Evolutionary conservation across 2,888 invertebrate species (phyloP), one percentile per base, ranked within the genome.

Genomic region (Galerucella pusilla): DNA sequence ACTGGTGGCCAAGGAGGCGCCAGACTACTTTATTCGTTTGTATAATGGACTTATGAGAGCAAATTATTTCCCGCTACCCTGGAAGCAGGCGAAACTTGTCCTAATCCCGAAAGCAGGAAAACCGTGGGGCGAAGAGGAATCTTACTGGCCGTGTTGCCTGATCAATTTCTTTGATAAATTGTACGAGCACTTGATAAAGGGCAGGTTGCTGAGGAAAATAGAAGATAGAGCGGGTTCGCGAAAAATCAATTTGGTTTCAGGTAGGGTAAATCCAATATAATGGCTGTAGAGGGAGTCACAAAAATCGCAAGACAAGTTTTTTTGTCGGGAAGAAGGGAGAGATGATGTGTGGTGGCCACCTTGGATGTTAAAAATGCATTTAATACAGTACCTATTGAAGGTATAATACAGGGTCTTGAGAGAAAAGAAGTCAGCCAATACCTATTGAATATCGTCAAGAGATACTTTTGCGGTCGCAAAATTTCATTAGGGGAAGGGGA

Each of bases 51-150:
- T 65, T 0, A 42, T 75, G 5, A 42, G 2, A n/a, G 52, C 12
- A n/a, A 59, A 71, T 12, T 45, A 28, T 10, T 71, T 75, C 46
- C 75, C 75, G 12, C 1, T 12, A 46, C 6, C 1, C 6, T 77
- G 73, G 75, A 78, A 78, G 60, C 35, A 3, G 6, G 71, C 77
- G 6, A 73, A 60, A 20, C 25, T 74, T 2, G 65, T 77, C 2
- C 46, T 77, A 6, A 67, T 75, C 14, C 52, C 59, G 2, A 75
- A 77, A 46, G 35, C 42, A 11, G 66, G 46, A 9, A 64, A 68
- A 2, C 65, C 65, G 10, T 46, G 5, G 6, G 59, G 45, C 35
- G 20, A 12, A 4, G 45, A 9, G 1, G 14, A 9, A 7, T 57
- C 57, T 0, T 57, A 57, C 57, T 42, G 76, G 35, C 78, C 74